Evolutionary conservation across 2,888 invertebrate species (phyloP), one percentile per base, ranked within the genome.

Genomic region (Stenodera caucasica): DNA sequence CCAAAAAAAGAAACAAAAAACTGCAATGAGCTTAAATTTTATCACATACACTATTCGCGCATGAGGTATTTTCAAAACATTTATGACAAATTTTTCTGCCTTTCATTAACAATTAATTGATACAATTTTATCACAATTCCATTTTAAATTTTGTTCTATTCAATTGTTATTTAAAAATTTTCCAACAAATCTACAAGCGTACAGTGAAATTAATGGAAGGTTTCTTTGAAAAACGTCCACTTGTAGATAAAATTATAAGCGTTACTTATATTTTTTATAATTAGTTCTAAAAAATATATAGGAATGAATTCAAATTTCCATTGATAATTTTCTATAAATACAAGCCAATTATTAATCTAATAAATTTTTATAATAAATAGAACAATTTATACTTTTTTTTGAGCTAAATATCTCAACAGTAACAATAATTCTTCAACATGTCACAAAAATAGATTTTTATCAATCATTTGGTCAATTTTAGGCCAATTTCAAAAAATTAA

Each of bases 11-110:
- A n/a, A n/a, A n/a, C n/a, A n/a, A n/a, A 40, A 14, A 9, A 18
- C 11, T 18, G 58, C 63, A 61, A 61, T 72, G 71, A 72, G 71
- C 70, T 69, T 68, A 67, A 57, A 58, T 64, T n/a, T 50, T 33
- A 26, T 37, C 26, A 54, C 26, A 49, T 57, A 49, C 61, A 52
- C 37, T 33, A 56, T 55, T 32, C 52, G 58, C 54, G 58, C 32
- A 55, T 53, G 63, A 60, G 60, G 60, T 63, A 63, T 35, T 18
- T 40, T 57, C 49, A 56, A 62, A 54, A 51, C 37, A 58, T 18
- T 53, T n/a, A 30, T 53, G 58, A 45, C 18, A 52, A 30, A 59
- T 37, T 55, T 30, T 9, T 45, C 29, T 50, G 57, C 57, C 45
- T 35, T 12, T 53, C 18, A 52, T 23, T 33, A 53, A 60, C 53